phyloP scores from a whole-genome alignment of 2,888 invertebrate genomes.

The Temnothorax unifasciatus region DNA sequence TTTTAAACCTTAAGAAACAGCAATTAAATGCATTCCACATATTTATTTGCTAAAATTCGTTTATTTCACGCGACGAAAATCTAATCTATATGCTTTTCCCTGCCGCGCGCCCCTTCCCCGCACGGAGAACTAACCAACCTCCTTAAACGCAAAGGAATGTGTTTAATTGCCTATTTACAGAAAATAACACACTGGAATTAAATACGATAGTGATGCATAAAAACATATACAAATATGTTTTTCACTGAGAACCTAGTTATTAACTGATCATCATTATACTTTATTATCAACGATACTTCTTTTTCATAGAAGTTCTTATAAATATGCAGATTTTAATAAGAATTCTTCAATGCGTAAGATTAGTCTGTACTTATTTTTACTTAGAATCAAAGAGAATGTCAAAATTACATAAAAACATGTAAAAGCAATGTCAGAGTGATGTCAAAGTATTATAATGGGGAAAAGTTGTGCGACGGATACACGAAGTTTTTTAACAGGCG shows the following conservation, averaged over 20 bases:
- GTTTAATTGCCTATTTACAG: background rate
- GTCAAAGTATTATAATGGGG: background rate
- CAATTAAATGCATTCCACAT: too few species aligned
- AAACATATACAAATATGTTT: background rate
- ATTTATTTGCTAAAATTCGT: too few species aligned
- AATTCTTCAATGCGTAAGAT: background rate
- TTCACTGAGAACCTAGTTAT: background rate
- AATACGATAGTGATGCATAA: background rate
- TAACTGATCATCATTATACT: background rate
- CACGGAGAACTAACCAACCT: too few species aligned
- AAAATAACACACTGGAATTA: background rate
- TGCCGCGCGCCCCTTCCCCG: too few species aligned
- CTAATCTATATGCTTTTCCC: too few species aligned
- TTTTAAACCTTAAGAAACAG: too few species aligned
- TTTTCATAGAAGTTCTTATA: background rate
- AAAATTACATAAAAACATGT: background rate
- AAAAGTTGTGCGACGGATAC: background rate
- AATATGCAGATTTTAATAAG: background rate
- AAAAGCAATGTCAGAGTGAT: background rate
- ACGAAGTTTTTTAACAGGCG: background rate
- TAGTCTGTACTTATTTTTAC: background rate
- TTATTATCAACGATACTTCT: background rate
- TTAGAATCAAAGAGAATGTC: background rate
- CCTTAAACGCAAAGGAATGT: background rate
- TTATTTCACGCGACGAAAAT: too few species aligned